A percentile compares a stretch with the other conserved stretches of the same genome.
Conservation (phyloP, 2,797 vertebrate species). For the Rachycentron canadum region DNA sequence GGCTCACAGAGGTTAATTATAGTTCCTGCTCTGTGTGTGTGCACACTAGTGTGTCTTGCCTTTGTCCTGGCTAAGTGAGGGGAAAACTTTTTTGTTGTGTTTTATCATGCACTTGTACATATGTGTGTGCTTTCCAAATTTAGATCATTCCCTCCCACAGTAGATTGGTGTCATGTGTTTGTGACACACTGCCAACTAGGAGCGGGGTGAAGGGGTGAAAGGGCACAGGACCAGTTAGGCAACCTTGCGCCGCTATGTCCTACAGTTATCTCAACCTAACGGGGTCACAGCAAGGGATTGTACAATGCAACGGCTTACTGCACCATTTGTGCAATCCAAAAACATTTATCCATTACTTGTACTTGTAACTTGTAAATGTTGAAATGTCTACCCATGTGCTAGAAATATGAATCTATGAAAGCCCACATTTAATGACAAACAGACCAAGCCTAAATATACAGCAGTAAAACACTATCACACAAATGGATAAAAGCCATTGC, state of each 20-base stretch:
- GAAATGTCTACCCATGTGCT: not conserved
- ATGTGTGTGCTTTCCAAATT: conserved; percentile 73
- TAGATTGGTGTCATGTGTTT: conserved; percentile 69
- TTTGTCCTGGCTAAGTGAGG: conserved; percentile 40
- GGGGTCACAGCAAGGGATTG: not conserved
- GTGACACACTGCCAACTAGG: conserved; percentile 58
- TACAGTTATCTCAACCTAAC: conserved; percentile 2
- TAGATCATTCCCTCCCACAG: conserved; percentile 46
- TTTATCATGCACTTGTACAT: conserved; percentile 28
- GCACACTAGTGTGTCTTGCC: conserved; percentile 2
- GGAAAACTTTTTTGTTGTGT: conserved; percentile 52
- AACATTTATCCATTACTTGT: too few relatives aligned
- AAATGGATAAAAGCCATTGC: too few relatives aligned
- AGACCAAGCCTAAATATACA: not conserved
- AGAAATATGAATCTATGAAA: not conserved
- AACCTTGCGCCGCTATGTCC: not conserved
- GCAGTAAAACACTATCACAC: not conserved
- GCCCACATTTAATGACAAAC: not conserved
- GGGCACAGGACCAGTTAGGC: not conserved
- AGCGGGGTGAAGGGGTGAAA: conserved; percentile 56
- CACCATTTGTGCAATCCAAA: too few relatives aligned
- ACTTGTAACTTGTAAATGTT: too few relatives aligned
- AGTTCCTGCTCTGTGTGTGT: conserved; percentile 26
- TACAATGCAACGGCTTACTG: not conserved
- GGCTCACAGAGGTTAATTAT: conserved; percentile 46